These are phyloP conservation scores for Dicrurus megarhynchus DNA, from an alignment of 2,113 vertebrate genomes.

Conservation along the genomic window DNA sequence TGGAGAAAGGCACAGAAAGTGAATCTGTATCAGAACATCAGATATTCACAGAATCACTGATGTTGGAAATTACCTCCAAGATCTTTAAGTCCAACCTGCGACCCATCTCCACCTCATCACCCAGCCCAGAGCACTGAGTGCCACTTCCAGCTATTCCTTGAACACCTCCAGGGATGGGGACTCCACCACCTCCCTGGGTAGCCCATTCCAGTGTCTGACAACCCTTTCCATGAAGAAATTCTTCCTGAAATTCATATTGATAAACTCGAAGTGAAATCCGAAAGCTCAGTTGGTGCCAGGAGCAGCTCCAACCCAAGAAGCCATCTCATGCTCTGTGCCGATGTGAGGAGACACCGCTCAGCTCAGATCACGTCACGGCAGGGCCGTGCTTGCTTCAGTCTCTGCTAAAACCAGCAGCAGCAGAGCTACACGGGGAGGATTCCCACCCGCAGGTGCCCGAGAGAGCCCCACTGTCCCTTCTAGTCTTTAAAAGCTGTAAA, in stretches of 20 bases:
- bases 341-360: background rate
- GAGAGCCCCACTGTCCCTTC: background rate
- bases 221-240: rapidly evolving
- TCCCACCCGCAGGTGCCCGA: rapidly evolving
- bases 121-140: background rate
- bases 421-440: rapidly evolving
- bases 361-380: background rate
- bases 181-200: background rate
- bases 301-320: background rate
- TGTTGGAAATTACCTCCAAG: background rate
- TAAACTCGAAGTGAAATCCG: background rate
- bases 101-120: background rate
- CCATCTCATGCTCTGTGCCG: rapidly evolving
- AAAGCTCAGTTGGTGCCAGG: background rate
- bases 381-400: background rate
- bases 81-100: background rate
- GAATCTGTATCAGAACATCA: background rate
- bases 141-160: background rate
- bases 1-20: background rate
- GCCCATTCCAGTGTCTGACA: background rate
- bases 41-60: background rate
- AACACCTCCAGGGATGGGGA: background rate
- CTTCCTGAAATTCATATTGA: background rate
- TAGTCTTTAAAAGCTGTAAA: background rate
- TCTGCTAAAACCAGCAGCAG: background rate